phyloP scores from a whole-genome alignment of 2,888 invertebrate genomes.

The Polydrusus pterygomalis region DNA sequence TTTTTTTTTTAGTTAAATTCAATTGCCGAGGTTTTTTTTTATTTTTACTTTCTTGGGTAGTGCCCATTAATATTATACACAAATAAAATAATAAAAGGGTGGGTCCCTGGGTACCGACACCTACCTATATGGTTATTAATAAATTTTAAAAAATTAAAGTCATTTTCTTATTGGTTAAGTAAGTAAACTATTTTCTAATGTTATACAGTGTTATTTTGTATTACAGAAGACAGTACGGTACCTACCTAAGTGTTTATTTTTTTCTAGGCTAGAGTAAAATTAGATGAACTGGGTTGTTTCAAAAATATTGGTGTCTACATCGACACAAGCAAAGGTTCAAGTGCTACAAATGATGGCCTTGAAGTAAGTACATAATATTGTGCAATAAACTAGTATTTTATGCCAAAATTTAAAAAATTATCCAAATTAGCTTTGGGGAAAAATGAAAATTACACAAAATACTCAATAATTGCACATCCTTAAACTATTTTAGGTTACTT shows the following conservation, averaged over 20 bases:
- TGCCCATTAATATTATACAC: too few relatives aligned
- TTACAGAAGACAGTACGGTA: not conserved
- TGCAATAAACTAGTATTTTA: not conserved
- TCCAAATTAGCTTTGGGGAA: not conserved
- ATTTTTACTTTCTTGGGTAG: too few relatives aligned
- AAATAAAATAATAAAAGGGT: too few relatives aligned
- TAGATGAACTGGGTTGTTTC: conserved; percentile 92
- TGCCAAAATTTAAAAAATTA: too few relatives aligned
- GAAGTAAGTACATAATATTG: conserved; percentile 75
- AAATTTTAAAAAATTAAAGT: not conserved
- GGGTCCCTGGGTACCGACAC: too few relatives aligned
- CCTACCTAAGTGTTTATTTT: not conserved
- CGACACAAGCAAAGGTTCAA: conserved; percentile 88
- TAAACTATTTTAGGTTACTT: conserved; percentile 80
- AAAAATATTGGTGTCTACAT: conserved; percentile 89
- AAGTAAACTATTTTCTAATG: not conserved
- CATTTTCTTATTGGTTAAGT: not conserved
- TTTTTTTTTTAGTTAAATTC: too few relatives aligned
- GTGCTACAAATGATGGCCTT: conserved; percentile 85
- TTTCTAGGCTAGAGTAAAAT: conserved; percentile 80
- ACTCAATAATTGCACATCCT: not conserved
- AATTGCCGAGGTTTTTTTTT: too few relatives aligned
- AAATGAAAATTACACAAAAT: not conserved
- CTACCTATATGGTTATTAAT: too few relatives aligned
- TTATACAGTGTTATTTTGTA: too few relatives aligned